Conservation (phyloP, 92 coral and sea anemone genomes). For the Palythoa caribaeorum region DNA sequence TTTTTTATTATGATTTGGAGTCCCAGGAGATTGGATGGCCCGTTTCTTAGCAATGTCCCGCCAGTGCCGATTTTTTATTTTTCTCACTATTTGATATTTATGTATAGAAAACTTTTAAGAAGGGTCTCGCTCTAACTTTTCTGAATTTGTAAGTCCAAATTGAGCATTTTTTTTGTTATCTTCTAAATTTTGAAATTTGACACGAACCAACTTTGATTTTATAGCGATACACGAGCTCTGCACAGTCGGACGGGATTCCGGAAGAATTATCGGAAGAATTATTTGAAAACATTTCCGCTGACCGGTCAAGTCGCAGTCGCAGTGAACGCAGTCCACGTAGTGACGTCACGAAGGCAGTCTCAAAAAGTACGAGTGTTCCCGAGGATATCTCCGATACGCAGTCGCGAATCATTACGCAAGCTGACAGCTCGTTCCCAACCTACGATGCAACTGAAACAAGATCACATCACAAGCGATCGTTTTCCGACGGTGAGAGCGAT, state of each 20-base stretch:
- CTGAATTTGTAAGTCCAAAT: too few species aligned
- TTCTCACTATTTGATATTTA: too few species aligned
- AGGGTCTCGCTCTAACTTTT: too few species aligned
- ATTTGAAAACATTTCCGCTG: conserved; percentile 55
- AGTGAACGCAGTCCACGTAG: conserved; percentile 34
- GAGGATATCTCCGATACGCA: conserved; percentile 81
- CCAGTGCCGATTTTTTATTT: too few species aligned
- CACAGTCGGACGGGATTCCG: conserved; percentile 52
- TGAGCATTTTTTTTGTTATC: not conserved
- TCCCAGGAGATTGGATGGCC: too few species aligned
- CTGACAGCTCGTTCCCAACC: conserved; percentile 76
- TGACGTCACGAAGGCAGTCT: conserved; percentile 55
- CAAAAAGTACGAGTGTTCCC: conserved; percentile 68
- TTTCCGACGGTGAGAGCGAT: conserved; percentile 93
- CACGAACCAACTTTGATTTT: not conserved
- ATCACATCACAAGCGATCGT: conserved; percentile 71
- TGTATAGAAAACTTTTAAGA: too few species aligned
- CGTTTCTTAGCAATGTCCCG: too few species aligned
- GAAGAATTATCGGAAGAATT: conserved; percentile 58
- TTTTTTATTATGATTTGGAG: too few species aligned
- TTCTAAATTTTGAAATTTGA: not conserved
- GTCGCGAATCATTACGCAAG: conserved; percentile 75
- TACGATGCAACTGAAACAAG: conserved; percentile 59
- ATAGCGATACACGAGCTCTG: conserved; percentile 44
- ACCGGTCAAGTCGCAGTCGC: conserved; percentile 63